These are phyloP conservation scores for Lumbricus terrestris DNA, from an alignment of 2,888 invertebrate genomes.

Conservation along the genomic window DNA sequence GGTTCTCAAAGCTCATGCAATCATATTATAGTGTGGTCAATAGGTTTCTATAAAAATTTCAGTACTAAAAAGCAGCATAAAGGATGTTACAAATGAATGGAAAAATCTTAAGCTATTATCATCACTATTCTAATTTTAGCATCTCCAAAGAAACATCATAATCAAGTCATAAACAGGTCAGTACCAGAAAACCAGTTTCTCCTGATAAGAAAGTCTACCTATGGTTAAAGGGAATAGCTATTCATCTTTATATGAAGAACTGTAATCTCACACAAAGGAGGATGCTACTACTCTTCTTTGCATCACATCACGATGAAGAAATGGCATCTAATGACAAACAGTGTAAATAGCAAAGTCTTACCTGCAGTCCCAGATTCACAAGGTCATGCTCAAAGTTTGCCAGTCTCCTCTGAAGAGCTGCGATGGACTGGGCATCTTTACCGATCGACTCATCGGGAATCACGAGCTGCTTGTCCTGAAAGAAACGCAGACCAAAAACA, in stretches of 20 bases:
- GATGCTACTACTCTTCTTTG: too few species aligned
- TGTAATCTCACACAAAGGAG: background rate
- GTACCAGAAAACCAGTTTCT: too few species aligned
- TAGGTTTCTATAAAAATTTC: background rate
- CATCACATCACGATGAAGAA: background rate
- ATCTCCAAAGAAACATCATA: too few species aligned
- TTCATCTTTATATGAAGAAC: background rate
- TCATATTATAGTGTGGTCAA: background rate
- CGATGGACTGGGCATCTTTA: conserved; percentile 93
- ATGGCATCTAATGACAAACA: background rate
- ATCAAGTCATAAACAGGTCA: too few species aligned
- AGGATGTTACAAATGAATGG: background rate
- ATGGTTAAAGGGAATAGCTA: background rate
- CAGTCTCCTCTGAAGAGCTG: conserved; percentile 91
- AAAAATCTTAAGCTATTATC: background rate
- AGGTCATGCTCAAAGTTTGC: conserved; percentile 96
- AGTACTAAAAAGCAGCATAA: background rate
- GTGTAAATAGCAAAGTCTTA: conserved; percentile 34
- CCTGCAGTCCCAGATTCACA: conserved; percentile 72
- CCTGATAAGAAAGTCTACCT: too few species aligned
- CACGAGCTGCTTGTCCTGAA: conserved; percentile 80
- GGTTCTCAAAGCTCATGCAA: background rate
- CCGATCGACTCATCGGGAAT: conserved; percentile 93
- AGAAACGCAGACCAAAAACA: background rate
- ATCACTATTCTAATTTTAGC: too few species aligned